phyloP scores from a whole-genome alignment of 2,888 invertebrate species.

The Xestia c-nigrum region DNA sequence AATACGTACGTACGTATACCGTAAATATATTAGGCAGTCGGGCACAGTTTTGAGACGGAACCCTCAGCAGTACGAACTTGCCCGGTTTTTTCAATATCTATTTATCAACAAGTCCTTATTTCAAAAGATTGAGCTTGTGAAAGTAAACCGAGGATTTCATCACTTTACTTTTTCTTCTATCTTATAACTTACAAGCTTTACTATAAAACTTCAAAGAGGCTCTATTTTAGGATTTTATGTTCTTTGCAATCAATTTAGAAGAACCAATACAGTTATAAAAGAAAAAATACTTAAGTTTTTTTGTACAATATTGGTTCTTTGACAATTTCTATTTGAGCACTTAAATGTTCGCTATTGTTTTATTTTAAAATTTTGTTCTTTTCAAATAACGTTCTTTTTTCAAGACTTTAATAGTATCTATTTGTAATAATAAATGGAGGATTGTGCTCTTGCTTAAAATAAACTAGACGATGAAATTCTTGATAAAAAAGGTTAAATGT shows the following conservation, averaged over 20 bases:
- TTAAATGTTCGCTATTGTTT: not conserved
- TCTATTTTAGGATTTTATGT: not conserved
- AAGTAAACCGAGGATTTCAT: conserved; percentile 13
- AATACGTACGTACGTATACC: too few relatives aligned
- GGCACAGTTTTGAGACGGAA: not conserved
- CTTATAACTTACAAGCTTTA: not conserved
- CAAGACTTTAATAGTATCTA: not conserved
- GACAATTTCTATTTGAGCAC: not conserved
- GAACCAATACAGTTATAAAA: not conserved
- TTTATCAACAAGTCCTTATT: not conserved
- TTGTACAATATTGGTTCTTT: not conserved
- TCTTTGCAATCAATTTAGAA: conserved; percentile 17
- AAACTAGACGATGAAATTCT: not conserved
- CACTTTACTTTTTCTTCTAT: not conserved
- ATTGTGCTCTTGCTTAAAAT: not conserved
- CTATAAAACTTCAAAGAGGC: conserved; percentile 11
- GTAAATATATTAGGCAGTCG: not conserved
- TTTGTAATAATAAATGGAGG: not conserved
- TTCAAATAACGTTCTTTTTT: not conserved
- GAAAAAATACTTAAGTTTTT: not conserved
- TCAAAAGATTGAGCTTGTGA: not conserved
- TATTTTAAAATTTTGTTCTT: not conserved
- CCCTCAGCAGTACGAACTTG: not conserved
- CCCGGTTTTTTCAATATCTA: not conserved
- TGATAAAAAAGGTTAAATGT: not conserved